phyloP scores from a whole-genome alignment of 2,113 vertebrate genomes.

The Sapayoa aenigma region DNA sequence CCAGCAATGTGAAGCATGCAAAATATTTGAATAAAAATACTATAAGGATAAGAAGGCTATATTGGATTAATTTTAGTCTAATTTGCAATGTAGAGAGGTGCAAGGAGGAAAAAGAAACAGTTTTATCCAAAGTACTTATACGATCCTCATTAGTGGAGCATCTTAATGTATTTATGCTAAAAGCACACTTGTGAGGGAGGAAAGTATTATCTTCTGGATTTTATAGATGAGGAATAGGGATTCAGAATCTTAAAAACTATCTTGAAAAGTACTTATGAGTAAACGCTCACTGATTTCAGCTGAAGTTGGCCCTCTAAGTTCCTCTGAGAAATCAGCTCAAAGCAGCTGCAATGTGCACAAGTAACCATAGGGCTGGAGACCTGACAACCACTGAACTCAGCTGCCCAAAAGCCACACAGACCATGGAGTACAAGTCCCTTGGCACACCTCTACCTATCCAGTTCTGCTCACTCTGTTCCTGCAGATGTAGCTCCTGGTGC shows the following conservation, averaged over 20 bases:
- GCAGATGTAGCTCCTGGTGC: neutral
- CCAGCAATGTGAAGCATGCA: conserved; percentile 44
- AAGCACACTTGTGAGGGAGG: neutral
- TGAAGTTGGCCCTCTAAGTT: neutral
- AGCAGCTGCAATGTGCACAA: neutral
- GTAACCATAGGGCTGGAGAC: neutral
- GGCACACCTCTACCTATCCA: neutral
- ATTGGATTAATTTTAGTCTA: conserved; percentile 46
- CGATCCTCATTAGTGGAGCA: neutral
- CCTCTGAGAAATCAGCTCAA: neutral
- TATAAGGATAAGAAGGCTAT: neutral
- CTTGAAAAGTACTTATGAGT: neutral
- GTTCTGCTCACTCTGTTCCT: neutral
- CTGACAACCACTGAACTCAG: neutral
- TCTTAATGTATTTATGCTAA: neutral
- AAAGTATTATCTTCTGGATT: neutral
- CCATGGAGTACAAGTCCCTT: neutral
- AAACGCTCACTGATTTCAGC: neutral
- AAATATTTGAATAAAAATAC: conserved; percentile 44
- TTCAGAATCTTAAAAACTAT: neutral
- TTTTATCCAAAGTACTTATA: neutral
- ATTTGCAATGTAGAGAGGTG: conserved; percentile 11
- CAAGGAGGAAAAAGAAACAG: neutral
- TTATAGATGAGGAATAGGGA: neutral
- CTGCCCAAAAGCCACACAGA: neutral